Percentiles rank a stretch among this genome's conserved stretches.
Evolutionary conservation across 64 coral and sea anemone genomes (phyloP).

Genomic region (Dendrophyllia cribrosa): DNA sequence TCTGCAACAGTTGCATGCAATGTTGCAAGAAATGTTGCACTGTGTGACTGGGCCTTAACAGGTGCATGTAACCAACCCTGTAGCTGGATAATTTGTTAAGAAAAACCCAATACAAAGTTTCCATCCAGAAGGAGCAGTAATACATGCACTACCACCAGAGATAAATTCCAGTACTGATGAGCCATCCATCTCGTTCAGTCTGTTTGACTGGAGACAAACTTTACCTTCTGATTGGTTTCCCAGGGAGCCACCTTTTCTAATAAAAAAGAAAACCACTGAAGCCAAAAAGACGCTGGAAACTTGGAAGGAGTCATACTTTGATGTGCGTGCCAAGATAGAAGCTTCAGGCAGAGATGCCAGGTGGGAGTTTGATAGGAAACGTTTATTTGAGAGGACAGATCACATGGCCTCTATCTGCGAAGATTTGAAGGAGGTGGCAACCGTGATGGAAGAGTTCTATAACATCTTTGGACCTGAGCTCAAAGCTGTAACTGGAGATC

Average conservation of each 20-base stretch:
- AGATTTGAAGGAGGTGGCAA: slow-evolving; percentile 93
- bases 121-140: too few species aligned
- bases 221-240: not conserved
- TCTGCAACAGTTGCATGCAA: too few species aligned
- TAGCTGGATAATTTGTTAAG: too few species aligned
- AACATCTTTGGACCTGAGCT: slow-evolving; percentile 99
- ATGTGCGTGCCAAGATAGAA: slow-evolving; percentile 97
- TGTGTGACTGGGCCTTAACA: too few species aligned
- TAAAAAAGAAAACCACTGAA: slow-evolving; percentile 95
- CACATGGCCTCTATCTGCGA: slow-evolving; percentile 99
- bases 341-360: slow-evolving; percentile 96
- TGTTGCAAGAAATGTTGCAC: too few species aligned
- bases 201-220: too few species aligned
- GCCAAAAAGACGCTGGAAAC: slow-evolving; percentile 85
- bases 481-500: slow-evolving; percentile 98
- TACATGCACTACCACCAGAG: too few species aligned
- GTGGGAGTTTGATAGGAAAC: slow-evolving; percentile 98
- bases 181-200: too few species aligned
- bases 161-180: too few species aligned
- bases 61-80: too few species aligned
- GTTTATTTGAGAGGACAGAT: slow-evolving; percentile 96
- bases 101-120: too few species aligned
- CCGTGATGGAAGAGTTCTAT: slow-evolving; percentile 99
- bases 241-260: slow-evolving; percentile 81
- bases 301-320: slow-evolving; percentile 99